Percentiles rank a stretch among this genome's conserved stretches.
phyloP scores from a whole-genome alignment of 2,113 vertebrate genomes.

The Tenebrosternarchus preto region DNA sequence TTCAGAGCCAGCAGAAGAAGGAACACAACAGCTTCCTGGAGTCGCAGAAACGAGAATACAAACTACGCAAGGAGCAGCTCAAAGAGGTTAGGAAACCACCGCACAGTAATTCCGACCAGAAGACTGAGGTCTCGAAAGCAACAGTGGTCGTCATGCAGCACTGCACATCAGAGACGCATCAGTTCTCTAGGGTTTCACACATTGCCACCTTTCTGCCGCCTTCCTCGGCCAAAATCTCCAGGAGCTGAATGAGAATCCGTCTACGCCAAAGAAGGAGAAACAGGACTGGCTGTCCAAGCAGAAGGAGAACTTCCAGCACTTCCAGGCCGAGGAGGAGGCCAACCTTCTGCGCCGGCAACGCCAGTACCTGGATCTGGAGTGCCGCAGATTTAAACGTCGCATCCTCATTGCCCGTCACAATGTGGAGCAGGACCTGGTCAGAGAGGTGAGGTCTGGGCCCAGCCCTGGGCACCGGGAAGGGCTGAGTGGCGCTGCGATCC shows the following conservation, averaged over 20 bases:
- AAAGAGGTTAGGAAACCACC: slow-evolving; percentile 82
- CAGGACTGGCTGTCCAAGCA: slow-evolving; percentile 98
- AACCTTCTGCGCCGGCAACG: slow-evolving; percentile 92
- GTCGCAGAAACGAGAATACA: slow-evolving; percentile 97
- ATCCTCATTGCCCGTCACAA: slow-evolving; percentile 96
- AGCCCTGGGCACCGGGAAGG: background rate
- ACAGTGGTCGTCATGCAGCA: background rate
- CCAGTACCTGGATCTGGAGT: slow-evolving; percentile 95
- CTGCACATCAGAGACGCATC: background rate
- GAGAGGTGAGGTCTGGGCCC: slow-evolving; percentile 80
- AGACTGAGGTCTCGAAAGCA: background rate
- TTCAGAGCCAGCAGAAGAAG: slow-evolving; percentile 97
- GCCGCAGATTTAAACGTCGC: slow-evolving; percentile 92
- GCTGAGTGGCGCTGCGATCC: background rate
- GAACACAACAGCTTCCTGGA: slow-evolving; percentile 95
- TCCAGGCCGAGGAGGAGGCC: slow-evolving; percentile 97
- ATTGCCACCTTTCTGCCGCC: background rate
- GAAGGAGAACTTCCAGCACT: slow-evolving; percentile 98
- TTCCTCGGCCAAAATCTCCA: slow-evolving; percentile 64
- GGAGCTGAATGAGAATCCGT: slow-evolving; percentile 98
- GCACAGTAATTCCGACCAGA: background rate
- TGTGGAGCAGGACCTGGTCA: slow-evolving; percentile 91
- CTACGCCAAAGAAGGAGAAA: slow-evolving; percentile 98
- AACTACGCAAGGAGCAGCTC: slow-evolving; percentile 95
- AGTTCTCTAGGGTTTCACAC: background rate